Evolutionary conservation across 2,888 invertebrate species (phyloP), one percentile per base, ranked within the genome.

Genomic region (Holacanthella duospinosa): DNA sequence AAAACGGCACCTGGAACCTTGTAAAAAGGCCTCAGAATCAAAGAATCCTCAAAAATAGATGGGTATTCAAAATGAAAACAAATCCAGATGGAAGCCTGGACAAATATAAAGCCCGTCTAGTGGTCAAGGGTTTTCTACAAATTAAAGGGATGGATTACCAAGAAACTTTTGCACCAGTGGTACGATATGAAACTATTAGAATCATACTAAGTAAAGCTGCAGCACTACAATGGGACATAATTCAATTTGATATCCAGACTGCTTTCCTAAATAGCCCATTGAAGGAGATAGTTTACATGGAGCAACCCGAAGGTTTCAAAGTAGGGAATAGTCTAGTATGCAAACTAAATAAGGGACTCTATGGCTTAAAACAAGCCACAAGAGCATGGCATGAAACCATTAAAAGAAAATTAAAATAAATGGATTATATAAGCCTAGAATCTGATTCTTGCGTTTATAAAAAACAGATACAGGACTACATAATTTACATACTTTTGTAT

Each of bases 231-330:
- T 24, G 66, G 29, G 19, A 64, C 12, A 19, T 71, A 1, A 21
- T 43, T 1, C 64, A 70, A 29, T 64, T 68, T 57, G 69, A 68
- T 59, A 61, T 69, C 19, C 63, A 55, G 21, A 71, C 71, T 25
- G 69, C 68, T 2, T 73, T 71, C 57, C 27, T 57, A 9, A 28
- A 62, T 27, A 53, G 57, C 2, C 16, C 28, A 2, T 25, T 62
- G 21, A 29, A 70, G 24, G 69, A 71, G 43, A 54, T 66, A 6
- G n/a, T n/a, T n/a, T 69, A 66, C 55, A 67, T 70, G 63, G 48
- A 65, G 12, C 70, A 68, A 63, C 70, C 72, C 43, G 64, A 65
- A 43, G 70, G 68, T 3, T 71, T 48, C n/a, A 24, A 1, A 12
- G 25, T 25, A 3, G 48, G 48, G 2, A 6, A 16, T 19, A 48